Percentiles rank a stretch among this genome's conserved stretches.
Evolutionary conservation across 2,888 invertebrate species (phyloP).

Genomic region (Drosophila hamatofila): DNA sequence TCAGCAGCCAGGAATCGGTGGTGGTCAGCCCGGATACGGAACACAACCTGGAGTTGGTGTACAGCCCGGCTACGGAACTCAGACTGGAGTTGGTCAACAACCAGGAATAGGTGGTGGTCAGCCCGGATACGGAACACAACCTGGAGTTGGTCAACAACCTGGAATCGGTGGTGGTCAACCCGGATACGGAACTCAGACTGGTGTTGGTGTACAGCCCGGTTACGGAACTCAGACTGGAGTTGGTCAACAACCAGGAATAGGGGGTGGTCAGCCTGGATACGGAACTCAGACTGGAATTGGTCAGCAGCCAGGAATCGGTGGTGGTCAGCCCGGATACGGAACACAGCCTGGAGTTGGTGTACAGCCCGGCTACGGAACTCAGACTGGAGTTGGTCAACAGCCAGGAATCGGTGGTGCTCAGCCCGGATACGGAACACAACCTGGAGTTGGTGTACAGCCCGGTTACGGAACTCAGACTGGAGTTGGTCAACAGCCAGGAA

Average conservation of each 20-base stretch:
- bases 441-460: slow-evolving; percentile 4
- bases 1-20: slow-evolving; percentile 11
- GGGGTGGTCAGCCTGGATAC: slow-evolving; percentile 14
- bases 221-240: slow-evolving; percentile 13
- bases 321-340: slow-evolving; percentile 23
- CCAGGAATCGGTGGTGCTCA: slow-evolving; percentile 15
- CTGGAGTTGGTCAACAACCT: background rate
- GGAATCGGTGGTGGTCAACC: slow-evolving; percentile 4
- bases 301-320: background rate
- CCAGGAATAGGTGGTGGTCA: slow-evolving; percentile 2
- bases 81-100: slow-evolving; percentile 14
- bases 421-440: slow-evolving; percentile 22
- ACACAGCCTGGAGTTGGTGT: slow-evolving; percentile 30
- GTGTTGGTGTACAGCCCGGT: slow-evolving; percentile 19
- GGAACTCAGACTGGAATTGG: slow-evolving; percentile 18
- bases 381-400: slow-evolving; percentile 3
- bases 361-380: slow-evolving; percentile 28
- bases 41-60: slow-evolving; percentile 17
- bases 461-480: slow-evolving; percentile 25
- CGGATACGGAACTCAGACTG: slow-evolving; percentile 15
- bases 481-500: slow-evolving; percentile 21
- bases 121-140: slow-evolving; percentile 24
- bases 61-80: slow-evolving; percentile 17
- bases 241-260: slow-evolving; percentile 15
- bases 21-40: slow-evolving; percentile 26